Conservation (phyloP, 2,888 invertebrate species). For the Cyclophora punctaria region DNA sequence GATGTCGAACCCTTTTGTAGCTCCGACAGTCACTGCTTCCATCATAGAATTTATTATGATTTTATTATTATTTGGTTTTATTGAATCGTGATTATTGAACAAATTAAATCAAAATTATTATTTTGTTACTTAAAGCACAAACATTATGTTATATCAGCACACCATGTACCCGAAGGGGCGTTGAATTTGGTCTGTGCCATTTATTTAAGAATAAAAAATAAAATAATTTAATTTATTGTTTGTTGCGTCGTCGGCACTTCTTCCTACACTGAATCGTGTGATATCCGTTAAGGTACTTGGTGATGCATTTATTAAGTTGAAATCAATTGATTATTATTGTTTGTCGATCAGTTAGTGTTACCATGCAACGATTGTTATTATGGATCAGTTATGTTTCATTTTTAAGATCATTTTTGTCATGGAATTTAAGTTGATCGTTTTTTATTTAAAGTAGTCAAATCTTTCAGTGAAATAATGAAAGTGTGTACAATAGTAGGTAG, state of each 20-base stretch:
- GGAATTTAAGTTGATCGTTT: constrained; percentile 22
- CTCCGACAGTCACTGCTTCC: constrained; percentile 62
- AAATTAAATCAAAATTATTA: constrained; percentile 29
- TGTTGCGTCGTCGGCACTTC: constrained; percentile 49
- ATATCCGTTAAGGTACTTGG: constrained; percentile 58
- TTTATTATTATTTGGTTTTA: constrained; percentile 47
- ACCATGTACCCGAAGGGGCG: constrained; percentile 60
- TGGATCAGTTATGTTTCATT: constrained; percentile 27
- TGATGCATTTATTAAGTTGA: constrained; percentile 54
- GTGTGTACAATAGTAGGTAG: constrained; percentile 71
- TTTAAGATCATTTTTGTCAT: constrained; percentile 25
- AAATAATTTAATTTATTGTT: constrained; percentile 61
- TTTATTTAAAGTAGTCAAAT: constrained; percentile 51
- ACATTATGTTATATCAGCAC: constrained; percentile 44
- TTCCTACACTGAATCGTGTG: constrained; percentile 53
- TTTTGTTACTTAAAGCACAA: constrained; percentile 36
- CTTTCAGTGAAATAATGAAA: constrained; percentile 51
- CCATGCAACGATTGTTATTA: constrained; percentile 37
- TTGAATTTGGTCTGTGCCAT: constrained; percentile 71
- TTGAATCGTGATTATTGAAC: constrained; percentile 56
- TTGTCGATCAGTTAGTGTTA: constrained; percentile 50
- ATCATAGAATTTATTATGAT: constrained; percentile 55
- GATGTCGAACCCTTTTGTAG: constrained; percentile 48
- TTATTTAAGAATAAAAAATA: constrained; percentile 64
- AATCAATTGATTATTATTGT: constrained; percentile 44